Percentiles rank a stretch among this genome's conserved stretches.
Evolutionary conservation across 2,797 vertebrate species (phyloP).

Genomic region (Sparus aurata): DNA sequence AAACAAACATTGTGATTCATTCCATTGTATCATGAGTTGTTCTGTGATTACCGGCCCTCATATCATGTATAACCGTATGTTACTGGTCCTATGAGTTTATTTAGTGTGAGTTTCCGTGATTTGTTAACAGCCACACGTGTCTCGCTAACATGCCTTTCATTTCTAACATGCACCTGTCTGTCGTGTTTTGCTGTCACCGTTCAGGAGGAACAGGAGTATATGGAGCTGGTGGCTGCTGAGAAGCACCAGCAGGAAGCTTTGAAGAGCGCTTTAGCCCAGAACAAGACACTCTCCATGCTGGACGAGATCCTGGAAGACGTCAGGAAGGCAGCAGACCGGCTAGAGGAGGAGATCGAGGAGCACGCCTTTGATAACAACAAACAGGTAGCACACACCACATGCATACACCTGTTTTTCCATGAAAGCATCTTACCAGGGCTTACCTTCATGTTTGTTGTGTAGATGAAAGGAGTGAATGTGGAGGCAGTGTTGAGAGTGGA

Average conservation of each 20-base stretch:
- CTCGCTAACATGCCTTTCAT: background rate
- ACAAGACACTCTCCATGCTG: conserved; percentile 95
- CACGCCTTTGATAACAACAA: conserved; percentile 98
- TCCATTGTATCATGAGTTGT: too few relatives aligned
- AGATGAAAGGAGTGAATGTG: conserved; percentile 96
- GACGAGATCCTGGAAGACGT: conserved; percentile 98
- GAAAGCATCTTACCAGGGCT: background rate
- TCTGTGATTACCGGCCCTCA: background rate
- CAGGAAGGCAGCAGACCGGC: conserved; percentile 94
- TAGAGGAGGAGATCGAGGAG: conserved; percentile 97
- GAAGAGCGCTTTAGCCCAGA: conserved; percentile 91
- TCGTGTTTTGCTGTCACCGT: conserved; percentile 4
- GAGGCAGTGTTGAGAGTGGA: conserved; percentile 97
- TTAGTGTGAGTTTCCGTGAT: background rate
- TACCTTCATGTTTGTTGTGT: background rate
- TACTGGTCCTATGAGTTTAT: background rate
- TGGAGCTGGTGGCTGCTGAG: conserved; percentile 95
- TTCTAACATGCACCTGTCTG: background rate
- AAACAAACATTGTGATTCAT: too few relatives aligned
- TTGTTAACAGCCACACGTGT: background rate
- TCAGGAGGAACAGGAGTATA: conserved; percentile 96
- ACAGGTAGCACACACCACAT: conserved; percentile 73
- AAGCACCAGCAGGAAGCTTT: conserved; percentile 95
- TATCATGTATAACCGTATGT: background rate
- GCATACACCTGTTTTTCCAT: background rate